Percentiles rank a stretch among this genome's conserved stretches.
These are phyloP conservation scores for Athalia circularis DNA, from an alignment of 2,888 invertebrate genomes.

Conservation along the genomic window DNA sequence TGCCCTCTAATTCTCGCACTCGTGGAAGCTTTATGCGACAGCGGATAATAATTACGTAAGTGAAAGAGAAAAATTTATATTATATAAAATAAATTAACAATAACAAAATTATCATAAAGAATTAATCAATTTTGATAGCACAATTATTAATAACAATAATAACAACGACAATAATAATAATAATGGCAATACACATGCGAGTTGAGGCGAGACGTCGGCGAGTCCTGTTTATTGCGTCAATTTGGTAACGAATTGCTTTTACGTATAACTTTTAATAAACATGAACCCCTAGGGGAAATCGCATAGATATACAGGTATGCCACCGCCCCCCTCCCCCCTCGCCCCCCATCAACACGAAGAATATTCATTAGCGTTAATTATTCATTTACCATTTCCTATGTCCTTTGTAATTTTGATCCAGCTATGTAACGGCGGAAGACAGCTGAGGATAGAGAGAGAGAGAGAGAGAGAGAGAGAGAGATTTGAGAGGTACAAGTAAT, in stretches of 20 bases:
- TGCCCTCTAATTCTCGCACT: conserved; percentile 14
- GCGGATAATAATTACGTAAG: no score
- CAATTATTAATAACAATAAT: conserved; percentile 22
- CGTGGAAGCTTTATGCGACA: no score
- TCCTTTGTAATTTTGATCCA: background rate
- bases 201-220: background rate
- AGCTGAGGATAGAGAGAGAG: no score
- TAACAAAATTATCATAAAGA: no score
- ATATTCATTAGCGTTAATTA: conserved; percentile 41
- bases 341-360: background rate
- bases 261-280: conserved; percentile 25
- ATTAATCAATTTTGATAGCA: background rate
- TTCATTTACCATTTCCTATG: background rate
- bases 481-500: no score
- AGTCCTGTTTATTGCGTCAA: conserved; percentile 12
- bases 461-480: no score
- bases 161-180: background rate
- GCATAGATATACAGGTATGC: background rate
- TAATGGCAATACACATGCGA: no score
- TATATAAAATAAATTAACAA: no score
- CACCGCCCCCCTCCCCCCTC: conserved; percentile 3
- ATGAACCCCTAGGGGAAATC: background rate
- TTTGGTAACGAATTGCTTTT: conserved; percentile 10
- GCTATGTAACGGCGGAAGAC: background rate
- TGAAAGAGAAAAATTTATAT: no score